These are phyloP conservation scores for Penaeus indicus DNA, from an alignment of 1,140 invertebrate genomes.

Conservation along the genomic window DNA sequence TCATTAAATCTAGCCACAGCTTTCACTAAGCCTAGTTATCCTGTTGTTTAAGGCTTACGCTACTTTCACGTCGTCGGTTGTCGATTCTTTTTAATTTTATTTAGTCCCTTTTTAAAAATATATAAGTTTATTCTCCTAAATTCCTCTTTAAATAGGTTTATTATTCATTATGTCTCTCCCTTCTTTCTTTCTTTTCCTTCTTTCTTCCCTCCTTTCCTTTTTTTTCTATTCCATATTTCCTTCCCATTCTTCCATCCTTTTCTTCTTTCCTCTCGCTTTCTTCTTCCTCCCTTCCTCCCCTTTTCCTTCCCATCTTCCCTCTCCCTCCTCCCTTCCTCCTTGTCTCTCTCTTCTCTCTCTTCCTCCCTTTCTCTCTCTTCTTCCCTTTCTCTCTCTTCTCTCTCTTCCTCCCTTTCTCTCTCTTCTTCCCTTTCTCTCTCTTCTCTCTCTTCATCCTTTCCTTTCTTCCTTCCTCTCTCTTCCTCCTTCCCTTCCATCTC, in stretches of 20 bases:
- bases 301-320: background rate
- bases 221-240: background rate
- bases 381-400: background rate
- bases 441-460: background rate
- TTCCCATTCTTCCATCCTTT: background rate
- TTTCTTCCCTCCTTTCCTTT: background rate
- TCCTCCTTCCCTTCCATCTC: background rate
- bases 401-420: background rate
- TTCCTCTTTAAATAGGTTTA: background rate
- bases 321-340: background rate
- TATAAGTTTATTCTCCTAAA: background rate
- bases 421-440: constrained; percentile 4
- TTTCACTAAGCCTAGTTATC: too few species aligned
- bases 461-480: background rate
- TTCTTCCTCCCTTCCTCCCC: background rate
- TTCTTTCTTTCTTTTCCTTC: background rate
- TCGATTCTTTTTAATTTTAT: background rate
- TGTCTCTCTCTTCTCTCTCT: too few species aligned
- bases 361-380: background rate
- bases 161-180: background rate
- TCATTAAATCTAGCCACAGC: too few species aligned
- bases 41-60: background rate
- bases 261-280: background rate
- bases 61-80: background rate
- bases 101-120: background rate